phyloP scores from a whole-genome alignment of 2,113 vertebrate genomes.

The Craseonycteris thonglongyai region DNA sequence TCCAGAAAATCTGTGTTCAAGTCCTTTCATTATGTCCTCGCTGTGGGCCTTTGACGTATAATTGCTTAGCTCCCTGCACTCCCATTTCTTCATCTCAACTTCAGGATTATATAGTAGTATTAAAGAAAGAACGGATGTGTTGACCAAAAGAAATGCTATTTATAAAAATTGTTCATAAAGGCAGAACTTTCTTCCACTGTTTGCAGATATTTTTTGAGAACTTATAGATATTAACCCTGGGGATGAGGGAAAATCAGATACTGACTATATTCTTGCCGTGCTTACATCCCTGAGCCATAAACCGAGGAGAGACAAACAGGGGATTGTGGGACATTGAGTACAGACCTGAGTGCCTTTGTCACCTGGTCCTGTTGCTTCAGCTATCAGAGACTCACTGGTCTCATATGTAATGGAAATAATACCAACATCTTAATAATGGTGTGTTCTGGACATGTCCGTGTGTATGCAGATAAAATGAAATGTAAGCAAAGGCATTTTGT shows the following conservation, averaged over 20 bases:
- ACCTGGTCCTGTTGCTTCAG: background rate
- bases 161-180: background rate
- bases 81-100: background rate
- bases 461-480: background rate
- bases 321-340: background rate
- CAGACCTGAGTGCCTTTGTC: background rate
- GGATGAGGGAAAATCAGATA: background rate
- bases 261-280: background rate
- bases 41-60: background rate
- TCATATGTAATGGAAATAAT: background rate
- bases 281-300: background rate
- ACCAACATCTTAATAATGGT: background rate
- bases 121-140: background rate
- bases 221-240: background rate
- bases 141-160: background rate
- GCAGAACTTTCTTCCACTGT: background rate
- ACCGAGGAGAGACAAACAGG: background rate
- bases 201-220: background rate
- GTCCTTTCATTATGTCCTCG: background rate
- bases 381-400: background rate
- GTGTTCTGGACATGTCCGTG: rapidly evolving
- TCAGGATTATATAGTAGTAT: background rate
- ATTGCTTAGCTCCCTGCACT: background rate
- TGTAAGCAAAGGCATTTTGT: background rate
- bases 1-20: background rate